Evolutionary conservation across 2,113 vertebrate species (phyloP).

Genomic region (Cololabis saira): DNA sequence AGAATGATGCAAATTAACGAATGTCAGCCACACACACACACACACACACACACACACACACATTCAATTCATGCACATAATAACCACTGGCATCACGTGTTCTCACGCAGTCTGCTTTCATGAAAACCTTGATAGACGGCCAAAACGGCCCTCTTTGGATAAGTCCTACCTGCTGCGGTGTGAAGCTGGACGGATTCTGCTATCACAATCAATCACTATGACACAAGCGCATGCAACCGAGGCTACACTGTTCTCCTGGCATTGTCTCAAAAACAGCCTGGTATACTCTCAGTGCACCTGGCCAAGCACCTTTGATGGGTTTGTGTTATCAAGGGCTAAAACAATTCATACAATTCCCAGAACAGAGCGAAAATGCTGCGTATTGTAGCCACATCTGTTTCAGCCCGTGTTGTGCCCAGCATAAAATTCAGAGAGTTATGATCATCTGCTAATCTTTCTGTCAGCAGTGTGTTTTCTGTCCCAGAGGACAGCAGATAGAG

Average conservation of each 20-base stretch:
- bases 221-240: constrained; percentile 55
- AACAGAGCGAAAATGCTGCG: constrained; percentile 18
- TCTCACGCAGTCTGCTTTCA: constrained; percentile 33
- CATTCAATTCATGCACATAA: constrained; percentile 21
- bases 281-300: constrained; percentile 51
- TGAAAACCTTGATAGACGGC: constrained; percentile 52
- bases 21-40: constrained; percentile 6
- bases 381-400: constrained; percentile 12
- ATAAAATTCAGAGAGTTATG: constrained; percentile 15
- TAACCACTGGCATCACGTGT: constrained; percentile 16
- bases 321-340: constrained; percentile 37
- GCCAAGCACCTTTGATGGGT: constrained; percentile 29
- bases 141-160: constrained; percentile 37
- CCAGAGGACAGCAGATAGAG: constrained; percentile 19
- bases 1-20: constrained; percentile 48
- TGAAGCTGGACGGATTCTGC: constrained; percentile 56
- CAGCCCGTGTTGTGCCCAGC: not conserved
- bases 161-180: constrained; percentile 44
- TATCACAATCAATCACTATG: constrained; percentile 59
- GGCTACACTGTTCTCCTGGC: constrained; percentile 42
- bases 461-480: constrained; percentile 30
- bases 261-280: constrained; percentile 36
- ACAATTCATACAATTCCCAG: constrained; percentile 28
- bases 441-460: constrained; percentile 28
- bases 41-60: constrained; percentile 10